Base-by-base conservation (phyloP, 1,140 invertebrate species). In the Scaptomyza montana region DNA sequence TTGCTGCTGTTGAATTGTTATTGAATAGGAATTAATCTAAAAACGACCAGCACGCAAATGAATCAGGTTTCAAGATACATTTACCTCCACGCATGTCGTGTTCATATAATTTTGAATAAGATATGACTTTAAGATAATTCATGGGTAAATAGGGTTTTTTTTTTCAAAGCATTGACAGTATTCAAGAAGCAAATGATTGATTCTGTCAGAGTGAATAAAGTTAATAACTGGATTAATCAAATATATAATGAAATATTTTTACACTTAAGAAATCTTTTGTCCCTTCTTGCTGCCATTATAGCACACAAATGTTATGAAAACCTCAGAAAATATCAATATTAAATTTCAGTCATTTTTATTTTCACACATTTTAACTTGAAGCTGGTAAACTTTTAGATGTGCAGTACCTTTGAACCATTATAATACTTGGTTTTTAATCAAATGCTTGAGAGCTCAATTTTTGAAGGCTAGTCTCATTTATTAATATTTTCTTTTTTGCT, bases 1-100 rank as follows among this genome's bases (percentile, higher is more conserved):
- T 43, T 57, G 36, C 54, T 57, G 47, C 7, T 6, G 21, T 21
- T 10, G 2, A 41, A 56, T 16, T 47, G 3, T 53, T 10, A 33
- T 46, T 13, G 51, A 49, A 56, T 56, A 6, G 19, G n/a, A 56
- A 28, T 28, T 64, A 28, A 65, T 65, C 47, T 50, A 36, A n/a
- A 43, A 43, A 36, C 30, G 39, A 25, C 59, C 50, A 7, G 16
- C 30, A 28, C 33, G 41, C 49, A 33, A 59, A 66, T 59, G 64
- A 66, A 30, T 59, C 43, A 16, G 5, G 12, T n/a, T 5, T 43
- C 8, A 5, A 43, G 10, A 43, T 21, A 45, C n/a, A 45, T 13
- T 1, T 1, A 36, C 30, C 7, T 36, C 7, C 7, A 30, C 25
- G 33, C n/a, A 46, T 21, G 28, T 28, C n/a, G 53, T 39, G 28